Evolutionary conservation across 2,797 vertebrate genomes (phyloP), one percentile per base, ranked within the genome.

Genomic region (Cottoperca gobio): DNA sequence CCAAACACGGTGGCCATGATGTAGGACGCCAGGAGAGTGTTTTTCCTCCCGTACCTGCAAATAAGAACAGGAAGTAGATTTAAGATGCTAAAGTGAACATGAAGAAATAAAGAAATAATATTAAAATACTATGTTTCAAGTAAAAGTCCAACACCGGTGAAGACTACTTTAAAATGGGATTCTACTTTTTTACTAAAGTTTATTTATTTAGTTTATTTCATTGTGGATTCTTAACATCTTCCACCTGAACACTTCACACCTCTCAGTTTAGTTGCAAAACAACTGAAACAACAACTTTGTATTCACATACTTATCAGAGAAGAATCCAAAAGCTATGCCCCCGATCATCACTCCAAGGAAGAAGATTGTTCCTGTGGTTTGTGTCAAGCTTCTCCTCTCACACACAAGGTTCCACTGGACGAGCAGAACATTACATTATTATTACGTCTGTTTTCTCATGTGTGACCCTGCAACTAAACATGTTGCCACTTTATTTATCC

Each of bases 371-470:
- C 84, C 70, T 1, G 79, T 81, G 24, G 88, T 87, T 75, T 91
- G 90, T 24, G 81, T 62, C 70, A 93, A 70, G 35, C 87, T 86
- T 82, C 90, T 95, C 23, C 70, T 86, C 2, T 91, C 88, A 68
- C 95, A 95, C 24, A 95, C 92, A 1, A 95, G 88, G 70, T 95
- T 88, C 93, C 93, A 95, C 95, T 95, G 57, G 35, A 68, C 50
- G 63, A 42, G 40, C 33, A 74, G 23, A n/a, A n/a, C n/a, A n/a
- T n/a, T n/a, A n/a, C n/a, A n/a, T n/a, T n/a, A n/a, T n/a, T n/a
- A n/a, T n/a, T n/a, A n/a, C n/a, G n/a, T 31, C 31, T 33, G 7
- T 33, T 33, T 33, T 31, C 8, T 33, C 31, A n/a, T n/a, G n/a
- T n/a, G n/a, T n/a, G n/a, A n/a, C n/a, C n/a, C n/a, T n/a, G n/a